Evolutionary conservation across 2,797 vertebrate species (phyloP).

Genomic region (Xiphophorus birchmanni): DNA sequence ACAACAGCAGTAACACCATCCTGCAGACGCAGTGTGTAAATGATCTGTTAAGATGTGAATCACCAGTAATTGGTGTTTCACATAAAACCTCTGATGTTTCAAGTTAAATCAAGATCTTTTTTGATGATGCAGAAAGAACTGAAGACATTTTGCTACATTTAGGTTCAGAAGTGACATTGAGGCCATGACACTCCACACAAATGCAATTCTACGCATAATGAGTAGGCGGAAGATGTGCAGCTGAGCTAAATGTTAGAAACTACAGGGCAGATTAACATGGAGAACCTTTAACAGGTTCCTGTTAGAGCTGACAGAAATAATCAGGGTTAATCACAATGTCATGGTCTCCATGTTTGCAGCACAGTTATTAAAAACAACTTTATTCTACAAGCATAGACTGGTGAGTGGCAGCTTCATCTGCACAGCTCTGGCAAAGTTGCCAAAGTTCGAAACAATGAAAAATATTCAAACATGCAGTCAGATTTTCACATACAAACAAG

Average conservation of each 20-base stretch:
- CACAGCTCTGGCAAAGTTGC: neutral
- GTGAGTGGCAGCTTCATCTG: neutral
- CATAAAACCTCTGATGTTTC: conserved; percentile 16
- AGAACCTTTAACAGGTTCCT: conserved; percentile 10
- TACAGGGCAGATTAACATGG: neutral
- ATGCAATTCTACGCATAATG: conserved; percentile 27
- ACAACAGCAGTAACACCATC: conserved; percentile 12
- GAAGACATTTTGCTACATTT: neutral
- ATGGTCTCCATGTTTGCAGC: neutral
- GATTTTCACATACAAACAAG: neutral
- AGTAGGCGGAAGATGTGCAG: conserved; percentile 33
- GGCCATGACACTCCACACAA: conserved; percentile 31
- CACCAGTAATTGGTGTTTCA: conserved; percentile 37
- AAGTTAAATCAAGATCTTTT: conserved; percentile 32
- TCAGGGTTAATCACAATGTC: neutral
- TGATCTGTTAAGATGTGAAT: conserved; percentile 9
- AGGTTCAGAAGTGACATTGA: conserved; percentile 20
- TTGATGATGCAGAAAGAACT: neutral
- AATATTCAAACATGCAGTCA: neutral
- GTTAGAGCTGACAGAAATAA: conserved; percentile 3
- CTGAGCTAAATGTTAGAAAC: conserved; percentile 29
- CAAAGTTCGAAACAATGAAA: neutral
- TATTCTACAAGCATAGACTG: neutral
- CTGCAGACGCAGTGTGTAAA: neutral
- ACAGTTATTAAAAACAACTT: neutral